phyloP scores from a whole-genome alignment of 2,113 vertebrate species.

The Parus major region DNA sequence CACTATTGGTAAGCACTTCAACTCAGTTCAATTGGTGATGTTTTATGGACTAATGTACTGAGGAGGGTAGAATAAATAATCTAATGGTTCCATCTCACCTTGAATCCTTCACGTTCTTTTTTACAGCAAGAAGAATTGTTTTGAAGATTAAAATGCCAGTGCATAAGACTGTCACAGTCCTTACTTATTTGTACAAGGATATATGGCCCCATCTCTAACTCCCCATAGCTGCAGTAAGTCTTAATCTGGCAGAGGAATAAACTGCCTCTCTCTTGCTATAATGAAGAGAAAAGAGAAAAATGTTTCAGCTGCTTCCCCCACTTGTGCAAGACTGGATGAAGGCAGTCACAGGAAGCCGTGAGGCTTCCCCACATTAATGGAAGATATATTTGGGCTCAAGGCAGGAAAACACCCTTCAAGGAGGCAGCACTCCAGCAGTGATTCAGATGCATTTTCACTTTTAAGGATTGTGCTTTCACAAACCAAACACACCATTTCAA shows the following conservation, averaged over 20 bases:
- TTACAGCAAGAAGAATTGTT: background rate
- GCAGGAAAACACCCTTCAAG: background rate
- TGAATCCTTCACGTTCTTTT: background rate
- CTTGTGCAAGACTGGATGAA: background rate
- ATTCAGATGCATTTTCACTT: background rate
- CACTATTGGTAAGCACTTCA: background rate
- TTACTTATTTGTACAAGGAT: background rate
- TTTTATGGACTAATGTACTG: background rate
- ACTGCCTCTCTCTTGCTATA: background rate
- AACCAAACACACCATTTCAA: background rate
- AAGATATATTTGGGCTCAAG: background rate
- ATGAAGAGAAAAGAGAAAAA: background rate
- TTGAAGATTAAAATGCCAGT: background rate
- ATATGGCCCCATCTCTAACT: background rate
- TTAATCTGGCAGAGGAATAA: background rate
- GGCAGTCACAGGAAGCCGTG: background rate
- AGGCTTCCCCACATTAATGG: background rate
- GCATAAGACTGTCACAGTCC: background rate
- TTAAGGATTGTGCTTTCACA: background rate
- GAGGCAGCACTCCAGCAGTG: background rate
- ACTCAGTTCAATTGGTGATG: background rate
- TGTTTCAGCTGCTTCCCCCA: background rate
- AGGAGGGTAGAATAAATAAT: background rate
- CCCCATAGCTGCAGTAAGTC: background rate
- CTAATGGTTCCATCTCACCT: background rate